Percentiles rank a stretch among this genome's conserved stretches.
Conservation (phyloP, 2,797 vertebrate genomes). For the Limosa lapponica region DNA sequence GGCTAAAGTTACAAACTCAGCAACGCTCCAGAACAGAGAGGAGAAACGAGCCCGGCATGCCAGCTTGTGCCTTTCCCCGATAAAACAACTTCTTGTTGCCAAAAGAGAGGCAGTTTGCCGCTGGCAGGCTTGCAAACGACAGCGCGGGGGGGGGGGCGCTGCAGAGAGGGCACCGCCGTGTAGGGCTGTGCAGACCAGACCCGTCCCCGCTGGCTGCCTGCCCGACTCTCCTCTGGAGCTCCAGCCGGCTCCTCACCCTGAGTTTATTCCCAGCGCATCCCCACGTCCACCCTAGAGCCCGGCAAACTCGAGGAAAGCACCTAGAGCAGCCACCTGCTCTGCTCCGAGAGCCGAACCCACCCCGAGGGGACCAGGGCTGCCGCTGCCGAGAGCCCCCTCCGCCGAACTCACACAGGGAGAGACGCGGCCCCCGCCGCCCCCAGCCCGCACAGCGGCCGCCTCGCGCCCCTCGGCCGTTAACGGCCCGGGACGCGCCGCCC, state of each 20-base stretch:
- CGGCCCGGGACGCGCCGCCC: not conserved
- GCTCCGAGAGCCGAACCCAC: too few relatives aligned
- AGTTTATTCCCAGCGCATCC: accelerated
- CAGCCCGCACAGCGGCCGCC: not conserved
- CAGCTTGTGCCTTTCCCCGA: too few relatives aligned
- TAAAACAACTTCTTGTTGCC: accelerated
- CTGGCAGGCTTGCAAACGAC: accelerated
- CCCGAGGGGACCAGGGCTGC: not conserved
- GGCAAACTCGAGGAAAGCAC: not conserved
- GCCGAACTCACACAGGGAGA: too few relatives aligned
- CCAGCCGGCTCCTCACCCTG: accelerated
- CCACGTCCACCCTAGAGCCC: accelerated
- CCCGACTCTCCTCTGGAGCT: accelerated
- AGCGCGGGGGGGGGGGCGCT: not conserved
- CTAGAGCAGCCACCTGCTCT: too few relatives aligned
- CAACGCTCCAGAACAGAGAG: too few relatives aligned
- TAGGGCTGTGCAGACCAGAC: too few relatives aligned
- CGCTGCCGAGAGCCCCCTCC: not conserved
- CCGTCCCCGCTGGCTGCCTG: not conserved
- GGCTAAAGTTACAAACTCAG: not conserved
- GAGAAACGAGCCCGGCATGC: accelerated
- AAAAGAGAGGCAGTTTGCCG: too few relatives aligned
- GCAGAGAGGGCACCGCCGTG: too few relatives aligned
- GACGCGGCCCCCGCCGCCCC: too few relatives aligned
- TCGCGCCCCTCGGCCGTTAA: too few relatives aligned